A percentile compares a stretch with the other conserved stretches of the same genome.
These are phyloP conservation scores for Chionomys nivalis DNA, from an alignment of 2,113 vertebrate genomes.

Conservation along the genomic window DNA sequence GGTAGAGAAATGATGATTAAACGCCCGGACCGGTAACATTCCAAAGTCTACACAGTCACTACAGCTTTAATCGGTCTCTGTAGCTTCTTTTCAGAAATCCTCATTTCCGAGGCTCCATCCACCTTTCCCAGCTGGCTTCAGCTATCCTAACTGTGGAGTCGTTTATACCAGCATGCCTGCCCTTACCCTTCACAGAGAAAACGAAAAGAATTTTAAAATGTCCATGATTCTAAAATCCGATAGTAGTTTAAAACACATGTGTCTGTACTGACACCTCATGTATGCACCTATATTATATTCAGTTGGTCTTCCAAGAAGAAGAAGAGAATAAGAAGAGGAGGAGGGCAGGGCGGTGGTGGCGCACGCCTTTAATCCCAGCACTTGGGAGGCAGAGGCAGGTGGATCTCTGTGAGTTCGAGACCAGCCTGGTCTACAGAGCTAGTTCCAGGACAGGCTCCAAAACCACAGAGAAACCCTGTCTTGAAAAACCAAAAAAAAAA, in stretches of 20 bases:
- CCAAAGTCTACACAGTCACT: not conserved
- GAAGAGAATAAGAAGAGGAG: not conserved
- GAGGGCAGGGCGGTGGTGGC: too few relatives aligned
- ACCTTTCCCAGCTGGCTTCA: not conserved
- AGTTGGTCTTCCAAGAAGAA: not conserved
- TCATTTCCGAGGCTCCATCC: not conserved
- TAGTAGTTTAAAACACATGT: not conserved
- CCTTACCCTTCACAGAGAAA: not conserved
- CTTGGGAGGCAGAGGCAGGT: too few relatives aligned
- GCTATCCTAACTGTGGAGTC: not conserved
- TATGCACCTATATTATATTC: not conserved
- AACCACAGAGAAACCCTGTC: too few relatives aligned
- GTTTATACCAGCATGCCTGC: not conserved
- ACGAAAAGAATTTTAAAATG: not conserved
- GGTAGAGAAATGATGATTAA: not conserved
- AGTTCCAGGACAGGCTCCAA: too few relatives aligned
- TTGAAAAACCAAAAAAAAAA: too few relatives aligned
- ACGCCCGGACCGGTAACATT: not conserved
- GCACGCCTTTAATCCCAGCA: too few relatives aligned
- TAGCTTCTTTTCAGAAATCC: not conserved
- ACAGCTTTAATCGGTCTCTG: not conserved
- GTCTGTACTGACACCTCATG: not conserved
- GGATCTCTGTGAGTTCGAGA: too few relatives aligned
- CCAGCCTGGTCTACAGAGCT: too few relatives aligned
- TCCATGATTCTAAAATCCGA: slow-evolving; percentile 2